A percentile compares a stretch with the other conserved stretches of the same genome.
These are phyloP conservation scores for Channa maculata DNA, from an alignment of 2,113 vertebrate genomes.

Conservation along the genomic window DNA sequence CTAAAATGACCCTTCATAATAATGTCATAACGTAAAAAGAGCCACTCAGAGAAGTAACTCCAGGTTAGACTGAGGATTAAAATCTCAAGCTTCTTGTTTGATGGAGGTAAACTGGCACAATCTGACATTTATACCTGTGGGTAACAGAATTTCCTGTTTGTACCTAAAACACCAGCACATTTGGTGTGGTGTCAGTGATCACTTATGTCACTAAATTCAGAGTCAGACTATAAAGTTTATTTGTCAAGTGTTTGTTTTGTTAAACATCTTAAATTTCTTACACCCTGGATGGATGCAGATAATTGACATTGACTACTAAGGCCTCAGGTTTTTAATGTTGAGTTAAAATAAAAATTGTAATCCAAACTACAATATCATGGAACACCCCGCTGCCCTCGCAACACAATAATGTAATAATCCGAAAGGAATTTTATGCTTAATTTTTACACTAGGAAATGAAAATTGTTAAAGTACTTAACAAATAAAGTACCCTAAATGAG, in stretches of 20 bases:
- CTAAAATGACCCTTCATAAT: slow-evolving; percentile 19
- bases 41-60: slow-evolving; percentile 14
- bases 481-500: slow-evolving; percentile 1
- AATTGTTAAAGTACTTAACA: slow-evolving; percentile 7
- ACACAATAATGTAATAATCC: slow-evolving; percentile 17
- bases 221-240: not conserved
- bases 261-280: too few species aligned
- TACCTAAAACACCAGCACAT: not conserved
- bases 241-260: not conserved
- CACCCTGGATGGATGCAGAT: not conserved
- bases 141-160: not conserved
- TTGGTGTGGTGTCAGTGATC: too few species aligned
- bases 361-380: slow-evolving; percentile 6
- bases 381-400: not conserved
- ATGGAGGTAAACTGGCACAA: slow-evolving; percentile 9
- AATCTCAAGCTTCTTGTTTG: slow-evolving; percentile 22
- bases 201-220: too few species aligned
- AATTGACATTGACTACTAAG: not conserved
- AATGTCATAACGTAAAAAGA: slow-evolving; percentile 38
- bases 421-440: slow-evolving; percentile 23
- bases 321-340: not conserved
- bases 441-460: slow-evolving; percentile 14
- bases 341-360: not conserved
- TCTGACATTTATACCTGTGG: slow-evolving; percentile 1
- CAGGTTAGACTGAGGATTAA: slow-evolving; percentile 36